Conservation (phyloP, 2,888 invertebrate genomes). For the Tyria jacobaeae region DNA sequence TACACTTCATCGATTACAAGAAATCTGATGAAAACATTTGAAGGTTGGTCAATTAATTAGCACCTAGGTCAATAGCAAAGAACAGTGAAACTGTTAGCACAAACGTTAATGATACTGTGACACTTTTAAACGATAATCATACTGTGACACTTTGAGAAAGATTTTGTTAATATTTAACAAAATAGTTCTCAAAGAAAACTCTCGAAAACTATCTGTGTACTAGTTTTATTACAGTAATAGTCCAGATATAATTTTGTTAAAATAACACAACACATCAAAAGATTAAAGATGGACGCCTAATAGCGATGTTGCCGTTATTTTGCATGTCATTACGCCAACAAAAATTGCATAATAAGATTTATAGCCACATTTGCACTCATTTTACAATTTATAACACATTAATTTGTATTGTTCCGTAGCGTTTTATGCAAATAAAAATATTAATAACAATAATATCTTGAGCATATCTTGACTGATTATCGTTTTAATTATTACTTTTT, state of each 20-base stretch:
- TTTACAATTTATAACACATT: not conserved
- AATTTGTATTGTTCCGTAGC: not conserved
- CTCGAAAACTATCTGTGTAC: conserved; percentile 35
- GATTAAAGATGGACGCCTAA: conserved; percentile 86
- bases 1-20: conserved; percentile 52
- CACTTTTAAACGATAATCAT: conserved; percentile 67
- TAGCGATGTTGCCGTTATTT: conserved; percentile 75
- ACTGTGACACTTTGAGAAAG: conserved; percentile 53
- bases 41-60: conserved; percentile 77
- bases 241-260: conserved; percentile 69
- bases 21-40: conserved; percentile 72
- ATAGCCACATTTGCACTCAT: not conserved
- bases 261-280: conserved; percentile 84
- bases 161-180: conserved; percentile 55
- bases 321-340: conserved; percentile 55
- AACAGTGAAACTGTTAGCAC: conserved; percentile 82
- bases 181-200: conserved; percentile 48
- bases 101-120: conserved; percentile 81
- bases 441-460: not conserved
- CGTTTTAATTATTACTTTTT: conserved; percentile 19
- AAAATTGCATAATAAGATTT: conserved; percentile 28
- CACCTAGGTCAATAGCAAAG: conserved; percentile 82
- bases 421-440: not conserved
- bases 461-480: not conserved
- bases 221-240: conserved; percentile 47